phyloP scores from a whole-genome alignment of 2,888 invertebrate genomes.

The Nudaria mundana region DNA sequence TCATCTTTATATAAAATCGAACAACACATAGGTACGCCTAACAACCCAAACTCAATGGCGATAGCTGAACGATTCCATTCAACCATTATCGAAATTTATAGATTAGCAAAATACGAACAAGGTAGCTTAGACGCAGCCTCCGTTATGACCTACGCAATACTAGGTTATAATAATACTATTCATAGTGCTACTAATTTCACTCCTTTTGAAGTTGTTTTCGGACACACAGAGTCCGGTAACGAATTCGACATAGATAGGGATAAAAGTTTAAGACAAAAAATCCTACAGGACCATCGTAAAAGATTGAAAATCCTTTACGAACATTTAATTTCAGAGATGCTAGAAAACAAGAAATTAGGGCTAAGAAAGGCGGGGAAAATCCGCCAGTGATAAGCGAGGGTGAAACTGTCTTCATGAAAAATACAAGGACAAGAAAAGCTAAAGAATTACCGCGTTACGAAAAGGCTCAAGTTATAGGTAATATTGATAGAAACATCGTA shows the following conservation, averaged over 20 bases:
- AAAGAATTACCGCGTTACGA: constrained; percentile 26
- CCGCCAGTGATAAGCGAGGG: neutral
- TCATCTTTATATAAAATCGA: neutral
- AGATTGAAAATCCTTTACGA: too few species aligned
- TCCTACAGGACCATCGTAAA: too few species aligned
- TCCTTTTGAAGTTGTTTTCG: too few species aligned
- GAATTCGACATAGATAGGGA: too few species aligned
- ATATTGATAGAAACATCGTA: constrained; percentile 10
- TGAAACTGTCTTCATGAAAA: neutral
- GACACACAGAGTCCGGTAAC: too few species aligned
- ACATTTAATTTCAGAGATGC: too few species aligned
- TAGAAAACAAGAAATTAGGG: too few species aligned
- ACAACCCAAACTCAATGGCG: constrained; percentile 7
- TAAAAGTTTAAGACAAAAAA: too few species aligned
- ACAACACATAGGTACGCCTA: neutral
- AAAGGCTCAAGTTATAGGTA: constrained; percentile 20
- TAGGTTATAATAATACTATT: neutral
- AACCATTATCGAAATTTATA: constrained; percentile 6
- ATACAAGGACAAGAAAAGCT: constrained; percentile 1
- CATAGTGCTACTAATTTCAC: too few species aligned
- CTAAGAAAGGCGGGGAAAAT: too few species aligned
- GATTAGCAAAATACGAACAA: constrained; percentile 6
- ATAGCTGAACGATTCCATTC: constrained; percentile 1
- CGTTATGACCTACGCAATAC: constrained; percentile 1
- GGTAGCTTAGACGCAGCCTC: constrained; percentile 1